Percentiles rank a stretch among this genome's conserved stretches.
These are phyloP conservation scores for Rhinolophus ferrumequinum DNA, from an alignment of 2,113 vertebrate species.

Conservation along the genomic window DNA sequence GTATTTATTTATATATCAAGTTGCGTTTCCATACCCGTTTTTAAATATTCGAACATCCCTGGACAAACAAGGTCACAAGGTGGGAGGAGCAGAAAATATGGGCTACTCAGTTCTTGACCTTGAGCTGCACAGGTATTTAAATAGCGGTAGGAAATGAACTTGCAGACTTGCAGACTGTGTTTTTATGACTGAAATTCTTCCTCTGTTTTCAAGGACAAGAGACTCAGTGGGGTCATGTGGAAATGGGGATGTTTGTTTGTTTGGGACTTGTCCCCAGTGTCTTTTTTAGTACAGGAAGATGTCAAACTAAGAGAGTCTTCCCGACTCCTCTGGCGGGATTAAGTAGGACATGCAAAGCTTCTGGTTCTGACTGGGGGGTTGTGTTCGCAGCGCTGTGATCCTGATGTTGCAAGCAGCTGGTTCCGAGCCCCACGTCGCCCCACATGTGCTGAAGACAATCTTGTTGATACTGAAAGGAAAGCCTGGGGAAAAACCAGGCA, in stretches of 20 bases:
- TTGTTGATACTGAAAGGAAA: constrained; percentile 70
- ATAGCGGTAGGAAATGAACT: neutral
- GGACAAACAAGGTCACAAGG: neutral
- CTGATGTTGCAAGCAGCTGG: constrained; percentile 66
- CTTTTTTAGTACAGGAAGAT: neutral
- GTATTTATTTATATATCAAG: neutral
- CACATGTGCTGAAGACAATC: constrained; percentile 61
- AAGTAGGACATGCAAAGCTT: fast-evolving
- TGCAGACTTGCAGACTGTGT: neutral
- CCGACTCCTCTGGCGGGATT: neutral
- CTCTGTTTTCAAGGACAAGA: neutral
- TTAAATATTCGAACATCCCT: neutral
- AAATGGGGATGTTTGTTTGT: neutral
- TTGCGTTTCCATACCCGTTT: neutral
- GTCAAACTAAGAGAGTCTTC: neutral
- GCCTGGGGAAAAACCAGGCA: neutral
- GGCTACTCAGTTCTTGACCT: neutral
- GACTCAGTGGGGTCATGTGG: neutral
- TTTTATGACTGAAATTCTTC: neutral
- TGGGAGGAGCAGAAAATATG: neutral
- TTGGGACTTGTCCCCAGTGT: neutral
- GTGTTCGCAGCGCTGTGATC: constrained; percentile 47
- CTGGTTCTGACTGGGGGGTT: neutral
- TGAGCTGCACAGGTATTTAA: neutral
- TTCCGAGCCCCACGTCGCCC: neutral